A percentile compares a stretch with the other conserved stretches of the same genome.
phyloP scores from a whole-genome alignment of 2,113 vertebrate species.

The Caranx melampygus region DNA sequence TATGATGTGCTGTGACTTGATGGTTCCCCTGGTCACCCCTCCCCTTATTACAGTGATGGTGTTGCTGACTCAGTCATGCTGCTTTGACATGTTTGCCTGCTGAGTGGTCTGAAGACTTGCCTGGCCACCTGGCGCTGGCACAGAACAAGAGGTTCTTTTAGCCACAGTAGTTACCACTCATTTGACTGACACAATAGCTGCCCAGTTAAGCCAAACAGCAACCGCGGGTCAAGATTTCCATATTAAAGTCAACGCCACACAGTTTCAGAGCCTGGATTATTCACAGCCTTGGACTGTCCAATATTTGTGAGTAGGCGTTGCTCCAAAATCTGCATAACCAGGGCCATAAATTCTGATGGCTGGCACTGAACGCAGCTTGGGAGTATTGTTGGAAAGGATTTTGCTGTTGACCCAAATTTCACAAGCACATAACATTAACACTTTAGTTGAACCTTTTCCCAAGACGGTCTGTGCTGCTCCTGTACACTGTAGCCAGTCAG shows the following conservation, averaged over 20 bases:
- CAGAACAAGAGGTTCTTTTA: slow-evolving; percentile 74
- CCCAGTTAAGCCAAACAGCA: slow-evolving; percentile 57
- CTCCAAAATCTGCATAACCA: slow-evolving; percentile 11
- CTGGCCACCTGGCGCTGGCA: slow-evolving; percentile 66
- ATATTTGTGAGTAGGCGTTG: slow-evolving; percentile 16
- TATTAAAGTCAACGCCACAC: slow-evolving; percentile 43
- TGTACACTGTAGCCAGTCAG: not conserved
- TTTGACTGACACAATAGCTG: slow-evolving; percentile 65
- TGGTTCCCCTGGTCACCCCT: not conserved
- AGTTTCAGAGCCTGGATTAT: slow-evolving; percentile 16
- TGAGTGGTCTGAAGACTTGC: slow-evolving; percentile 47
- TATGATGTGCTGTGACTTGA: slow-evolving; percentile 32
- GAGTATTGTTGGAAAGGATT: not conserved
- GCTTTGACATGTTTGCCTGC: slow-evolving; percentile 60
- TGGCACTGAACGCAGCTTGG: slow-evolving; percentile 2
- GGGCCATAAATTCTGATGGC: slow-evolving; percentile 12
- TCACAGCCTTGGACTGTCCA: not conserved
- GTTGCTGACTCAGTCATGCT: slow-evolving; percentile 65
- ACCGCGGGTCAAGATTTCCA: slow-evolving; percentile 57
- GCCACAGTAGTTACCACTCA: slow-evolving; percentile 55
- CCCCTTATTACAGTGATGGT: slow-evolving; percentile 12
- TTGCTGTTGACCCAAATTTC: not conserved
- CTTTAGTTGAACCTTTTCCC: not conserved
- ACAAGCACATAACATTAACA: slow-evolving; percentile 1
- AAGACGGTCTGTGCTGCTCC: not conserved